phyloP scores from a whole-genome alignment of 2,888 invertebrate species.

The Acleris holmiana region DNA sequence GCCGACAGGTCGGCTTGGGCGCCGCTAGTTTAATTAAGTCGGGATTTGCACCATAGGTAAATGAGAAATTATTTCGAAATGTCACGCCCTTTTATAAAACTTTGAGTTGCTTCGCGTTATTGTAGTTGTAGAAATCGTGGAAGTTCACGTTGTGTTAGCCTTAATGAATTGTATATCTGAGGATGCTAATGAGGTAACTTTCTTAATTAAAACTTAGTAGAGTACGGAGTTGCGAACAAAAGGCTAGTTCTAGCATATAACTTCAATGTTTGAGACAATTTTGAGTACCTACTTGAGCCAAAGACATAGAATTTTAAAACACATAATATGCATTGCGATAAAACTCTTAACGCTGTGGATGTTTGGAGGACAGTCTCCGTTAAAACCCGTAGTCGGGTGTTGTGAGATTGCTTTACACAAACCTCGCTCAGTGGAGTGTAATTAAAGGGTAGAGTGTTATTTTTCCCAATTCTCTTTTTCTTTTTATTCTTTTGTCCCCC shows the following conservation, averaged over 20 bases:
- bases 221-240: constrained; percentile 18
- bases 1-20: constrained; percentile 80
- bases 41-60: constrained; percentile 61
- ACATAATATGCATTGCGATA: too few relatives aligned
- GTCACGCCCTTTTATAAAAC: constrained; percentile 43
- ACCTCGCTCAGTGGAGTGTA: constrained; percentile 45
- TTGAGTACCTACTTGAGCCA: background rate
- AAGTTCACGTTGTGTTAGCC: constrained; percentile 21
- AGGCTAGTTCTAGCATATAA: constrained; percentile 16
- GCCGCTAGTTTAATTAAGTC: constrained; percentile 77
- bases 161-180: constrained; percentile 25
- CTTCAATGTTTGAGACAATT: constrained; percentile 9
- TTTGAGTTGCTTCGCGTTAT: constrained; percentile 2
- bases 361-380: constrained; percentile 4
- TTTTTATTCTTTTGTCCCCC: constrained; percentile 50
- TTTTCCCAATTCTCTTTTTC: constrained; percentile 51
- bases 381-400: constrained; percentile 8
- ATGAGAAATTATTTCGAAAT: constrained; percentile 49
- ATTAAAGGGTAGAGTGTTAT: constrained; percentile 52
- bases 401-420: constrained; percentile 21
- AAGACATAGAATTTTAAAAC: background rate
- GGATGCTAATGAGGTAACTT: constrained; percentile 35
- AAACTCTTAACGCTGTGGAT: background rate
- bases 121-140: constrained; percentile 11
- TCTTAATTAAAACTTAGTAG: constrained; percentile 34